Percentiles rank a stretch among this genome's conserved stretches.
Evolutionary conservation across 2,888 invertebrate genomes (phyloP).

Genomic region (Oscheius sp.): DNA sequence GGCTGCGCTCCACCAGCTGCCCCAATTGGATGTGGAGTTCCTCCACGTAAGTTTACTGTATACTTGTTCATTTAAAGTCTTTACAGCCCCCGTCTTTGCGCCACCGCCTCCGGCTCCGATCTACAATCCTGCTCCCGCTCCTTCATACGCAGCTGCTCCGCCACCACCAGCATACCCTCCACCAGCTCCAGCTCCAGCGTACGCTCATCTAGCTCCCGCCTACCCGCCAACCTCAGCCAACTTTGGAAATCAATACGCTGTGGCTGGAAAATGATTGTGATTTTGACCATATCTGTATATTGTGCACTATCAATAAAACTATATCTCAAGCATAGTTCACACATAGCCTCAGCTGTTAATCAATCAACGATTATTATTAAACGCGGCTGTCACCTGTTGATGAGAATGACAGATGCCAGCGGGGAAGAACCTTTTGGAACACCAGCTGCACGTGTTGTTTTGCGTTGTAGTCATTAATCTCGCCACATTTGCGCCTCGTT

Average conservation of each 20-base stretch:
- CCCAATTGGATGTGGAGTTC: neutral
- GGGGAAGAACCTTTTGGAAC: constrained; percentile 33
- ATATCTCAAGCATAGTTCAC: constrained; percentile 16
- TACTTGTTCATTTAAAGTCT: too few relatives aligned
- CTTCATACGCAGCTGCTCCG: constrained; percentile 12
- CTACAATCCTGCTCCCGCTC: neutral
- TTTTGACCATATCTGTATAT: constrained; percentile 16
- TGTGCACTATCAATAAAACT: neutral
- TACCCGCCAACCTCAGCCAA: constrained; percentile 1
- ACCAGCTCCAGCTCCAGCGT: constrained; percentile 10
- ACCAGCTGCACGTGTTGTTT: constrained; percentile 16
- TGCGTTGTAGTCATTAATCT: constrained; percentile 30
- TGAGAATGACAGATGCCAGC: constrained; percentile 37
- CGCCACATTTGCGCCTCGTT: constrained; percentile 11
- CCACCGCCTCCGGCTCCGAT: constrained; percentile 1
- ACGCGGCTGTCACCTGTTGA: constrained; percentile 35
- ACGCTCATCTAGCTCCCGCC: constrained; percentile 10
- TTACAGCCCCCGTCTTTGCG: neutral
- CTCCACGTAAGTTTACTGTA: neutral
- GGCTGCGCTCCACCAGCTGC: constrained; percentile 14
- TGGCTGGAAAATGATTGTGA: constrained; percentile 8
- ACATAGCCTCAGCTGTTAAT: constrained; percentile 22
- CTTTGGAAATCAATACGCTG: constrained; percentile 10
- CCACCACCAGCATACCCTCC: constrained; percentile 9
- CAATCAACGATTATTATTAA: constrained; percentile 34